A percentile compares a stretch with the other conserved stretches of the same genome.
Evolutionary conservation across 2,113 vertebrate species (phyloP).

Genomic region (Lutjanus erythropterus): DNA sequence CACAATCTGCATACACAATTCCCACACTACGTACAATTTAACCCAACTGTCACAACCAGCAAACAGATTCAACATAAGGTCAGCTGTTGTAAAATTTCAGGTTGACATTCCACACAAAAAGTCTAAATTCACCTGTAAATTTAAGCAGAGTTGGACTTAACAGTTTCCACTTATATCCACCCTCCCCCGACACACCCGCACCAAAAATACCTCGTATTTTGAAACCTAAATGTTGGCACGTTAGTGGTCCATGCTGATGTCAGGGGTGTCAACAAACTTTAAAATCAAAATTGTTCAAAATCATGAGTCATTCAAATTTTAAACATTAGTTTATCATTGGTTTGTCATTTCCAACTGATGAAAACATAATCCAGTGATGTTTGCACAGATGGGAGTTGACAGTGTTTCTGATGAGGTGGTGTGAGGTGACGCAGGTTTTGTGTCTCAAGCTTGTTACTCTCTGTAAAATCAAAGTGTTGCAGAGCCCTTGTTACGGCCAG

Average conservation of each 20-base stretch:
- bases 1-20: too few species aligned
- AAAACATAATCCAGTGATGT: neutral
- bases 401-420: slow-evolving; percentile 5
- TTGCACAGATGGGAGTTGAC: neutral
- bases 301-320: neutral
- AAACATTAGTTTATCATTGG: neutral
- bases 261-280: neutral
- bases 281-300: neutral
- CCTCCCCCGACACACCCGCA: too few species aligned
- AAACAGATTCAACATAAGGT: too few species aligned
- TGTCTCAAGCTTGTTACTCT: slow-evolving; percentile 60
- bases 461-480: neutral
- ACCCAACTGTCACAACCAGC: too few species aligned
- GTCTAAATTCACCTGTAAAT: too few species aligned
- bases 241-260: neutral
- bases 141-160: too few species aligned
- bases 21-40: too few species aligned
- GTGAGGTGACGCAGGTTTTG: slow-evolving; percentile 30
- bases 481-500: slow-evolving; percentile 47
- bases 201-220: too few species aligned
- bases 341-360: neutral
- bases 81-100: too few species aligned
- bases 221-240: too few species aligned
- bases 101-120: too few species aligned
- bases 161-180: too few species aligned